Percentiles rank a stretch among this genome's conserved stretches.
phyloP scores from a whole-genome alignment of 2,888 invertebrate species.

The Heliconius charithonia region DNA sequence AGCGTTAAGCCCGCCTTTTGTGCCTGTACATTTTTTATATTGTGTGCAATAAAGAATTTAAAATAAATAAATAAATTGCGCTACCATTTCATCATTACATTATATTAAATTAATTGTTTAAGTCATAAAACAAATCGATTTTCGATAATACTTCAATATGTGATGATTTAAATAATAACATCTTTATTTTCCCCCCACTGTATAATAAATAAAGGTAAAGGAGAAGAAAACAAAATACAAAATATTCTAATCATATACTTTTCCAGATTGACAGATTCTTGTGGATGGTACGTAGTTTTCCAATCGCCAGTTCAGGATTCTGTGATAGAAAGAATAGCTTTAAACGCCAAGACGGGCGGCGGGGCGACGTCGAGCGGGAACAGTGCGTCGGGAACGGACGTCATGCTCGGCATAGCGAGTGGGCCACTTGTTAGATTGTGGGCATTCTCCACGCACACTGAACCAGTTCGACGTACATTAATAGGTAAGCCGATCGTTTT shows the following conservation, averaged over 20 bases:
- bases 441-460: conserved; percentile 80
- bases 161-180: not conserved
- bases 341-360: conserved; percentile 87
- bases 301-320: conserved; percentile 96
- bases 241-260: not conserved
- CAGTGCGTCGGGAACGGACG: conserved; percentile 71
- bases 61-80: no score
- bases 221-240: not conserved
- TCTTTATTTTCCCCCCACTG: no score
- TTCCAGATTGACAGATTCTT: conserved; percentile 94
- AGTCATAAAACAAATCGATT: not conserved
- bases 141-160: not conserved
- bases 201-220: not conserved
- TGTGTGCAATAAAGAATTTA: no score
- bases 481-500: conserved; percentile 60
- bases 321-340: conserved; percentile 95
- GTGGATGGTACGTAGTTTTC: conserved; percentile 98
- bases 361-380: conserved; percentile 68
- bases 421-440: conserved; percentile 76
- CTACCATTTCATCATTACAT: no score
- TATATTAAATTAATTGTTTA: no score
- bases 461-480: conserved; percentile 77
- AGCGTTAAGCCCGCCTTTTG: no score
- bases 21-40: no score
- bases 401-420: conserved; percentile 79